Percentiles rank a stretch among this genome's conserved stretches.
phyloP scores from a whole-genome alignment of 2,888 invertebrate species.

The Tenthredo livida region DNA sequence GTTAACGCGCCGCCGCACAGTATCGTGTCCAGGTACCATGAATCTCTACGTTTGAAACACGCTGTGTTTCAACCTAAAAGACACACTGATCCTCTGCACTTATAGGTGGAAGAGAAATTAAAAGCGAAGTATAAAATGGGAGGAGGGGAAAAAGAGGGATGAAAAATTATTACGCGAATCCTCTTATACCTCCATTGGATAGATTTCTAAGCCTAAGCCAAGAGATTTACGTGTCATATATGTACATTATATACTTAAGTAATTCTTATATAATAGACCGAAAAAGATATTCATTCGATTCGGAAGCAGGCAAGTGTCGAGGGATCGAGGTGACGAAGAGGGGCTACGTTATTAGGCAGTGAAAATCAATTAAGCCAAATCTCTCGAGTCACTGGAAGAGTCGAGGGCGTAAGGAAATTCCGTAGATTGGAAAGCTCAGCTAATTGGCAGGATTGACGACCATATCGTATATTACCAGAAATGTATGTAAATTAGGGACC shows the following conservation, averaged over 20 bases:
- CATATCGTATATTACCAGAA: slow-evolving; percentile 40
- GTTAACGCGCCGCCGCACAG: slow-evolving; percentile 50
- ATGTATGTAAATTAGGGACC: slow-evolving; percentile 39
- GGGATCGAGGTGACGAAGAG: slow-evolving; percentile 8
- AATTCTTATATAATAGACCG: background rate
- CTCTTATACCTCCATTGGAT: background rate
- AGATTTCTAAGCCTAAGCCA: background rate
- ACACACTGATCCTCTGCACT: slow-evolving; percentile 13
- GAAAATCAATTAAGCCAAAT: slow-evolving; percentile 30
- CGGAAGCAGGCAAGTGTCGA: background rate
- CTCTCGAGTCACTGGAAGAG: slow-evolving; percentile 30
- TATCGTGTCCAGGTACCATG: slow-evolving; percentile 44
- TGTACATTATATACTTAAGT: background rate
- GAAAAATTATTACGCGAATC: background rate
- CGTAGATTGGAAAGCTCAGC: slow-evolving; percentile 36
- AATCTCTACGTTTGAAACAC: slow-evolving; percentile 1
- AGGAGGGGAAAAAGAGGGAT: background rate
- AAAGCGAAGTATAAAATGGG: background rate
- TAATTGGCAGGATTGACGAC: slow-evolving; percentile 38
- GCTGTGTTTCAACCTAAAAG: slow-evolving; percentile 14
- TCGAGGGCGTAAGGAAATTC: slow-evolving; percentile 27
- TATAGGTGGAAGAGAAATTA: slow-evolving; percentile 30
- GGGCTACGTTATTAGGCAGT: background rate
- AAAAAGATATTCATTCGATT: background rate
- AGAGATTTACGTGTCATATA: background rate